Percentiles rank a stretch among this genome's conserved stretches.
Evolutionary conservation across 2,113 vertebrate species (phyloP).

Genomic region (Erinaceus europaeus): DNA sequence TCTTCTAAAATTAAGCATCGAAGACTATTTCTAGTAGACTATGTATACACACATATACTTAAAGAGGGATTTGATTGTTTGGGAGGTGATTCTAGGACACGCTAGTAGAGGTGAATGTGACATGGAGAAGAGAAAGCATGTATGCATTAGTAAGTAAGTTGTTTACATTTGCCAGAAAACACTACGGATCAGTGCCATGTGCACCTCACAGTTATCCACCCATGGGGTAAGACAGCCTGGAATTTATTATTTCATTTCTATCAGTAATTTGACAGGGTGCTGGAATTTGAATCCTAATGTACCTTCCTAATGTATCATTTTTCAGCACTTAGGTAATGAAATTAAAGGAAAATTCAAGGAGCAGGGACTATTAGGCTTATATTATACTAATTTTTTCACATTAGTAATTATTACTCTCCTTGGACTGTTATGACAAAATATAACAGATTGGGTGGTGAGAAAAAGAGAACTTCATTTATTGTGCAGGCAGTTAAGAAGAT

Average conservation of each 20-base stretch:
- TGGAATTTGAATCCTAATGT: too few species aligned
- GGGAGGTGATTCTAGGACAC: neutral
- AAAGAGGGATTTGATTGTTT: neutral
- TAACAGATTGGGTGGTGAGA: neutral
- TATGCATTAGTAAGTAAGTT: neutral
- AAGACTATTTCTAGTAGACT: too few species aligned
- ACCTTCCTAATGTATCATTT: neutral
- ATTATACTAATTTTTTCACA: neutral
- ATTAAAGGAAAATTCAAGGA: neutral
- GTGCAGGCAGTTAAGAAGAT: neutral
- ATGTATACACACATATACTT: too few species aligned
- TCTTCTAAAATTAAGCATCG: neutral
- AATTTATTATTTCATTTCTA: neutral
- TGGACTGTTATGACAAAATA: neutral
- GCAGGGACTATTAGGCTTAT: neutral
- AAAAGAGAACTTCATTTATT: neutral
- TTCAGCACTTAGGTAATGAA: neutral
- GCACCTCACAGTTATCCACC: neutral
- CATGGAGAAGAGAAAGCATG: neutral
- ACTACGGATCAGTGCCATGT: neutral
- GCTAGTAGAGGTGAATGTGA: neutral
- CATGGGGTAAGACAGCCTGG: neutral
- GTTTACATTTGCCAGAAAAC: neutral
- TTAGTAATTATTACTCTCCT: neutral
- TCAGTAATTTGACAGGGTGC: neutral